Evolutionary conservation across 1,140 invertebrate species (phyloP).

Genomic region (Mizuhopecten yessoensis): DNA sequence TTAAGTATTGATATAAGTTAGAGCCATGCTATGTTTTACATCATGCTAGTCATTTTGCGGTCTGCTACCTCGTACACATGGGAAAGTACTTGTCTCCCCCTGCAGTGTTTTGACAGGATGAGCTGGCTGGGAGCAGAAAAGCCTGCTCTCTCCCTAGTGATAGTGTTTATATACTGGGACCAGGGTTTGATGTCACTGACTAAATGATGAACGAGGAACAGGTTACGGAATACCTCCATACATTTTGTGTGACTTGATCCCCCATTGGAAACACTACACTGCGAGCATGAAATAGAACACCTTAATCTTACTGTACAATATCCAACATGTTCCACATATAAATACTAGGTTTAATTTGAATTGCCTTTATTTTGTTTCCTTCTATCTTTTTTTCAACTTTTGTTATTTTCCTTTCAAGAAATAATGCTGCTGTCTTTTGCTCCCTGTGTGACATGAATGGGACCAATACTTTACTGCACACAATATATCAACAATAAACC

Average conservation of each 20-base stretch:
- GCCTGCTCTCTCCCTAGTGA: not conserved
- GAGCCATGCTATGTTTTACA: not conserved
- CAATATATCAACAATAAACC: too few relatives aligned
- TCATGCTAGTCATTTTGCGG: not conserved
- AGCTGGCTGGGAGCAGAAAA: not conserved
- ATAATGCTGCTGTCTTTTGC: too few relatives aligned
- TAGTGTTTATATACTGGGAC: not conserved
- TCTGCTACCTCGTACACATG: slow-evolving; percentile 21
- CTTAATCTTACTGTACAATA: too few relatives aligned
- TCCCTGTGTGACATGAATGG: too few relatives aligned
- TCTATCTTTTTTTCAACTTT: too few relatives aligned
- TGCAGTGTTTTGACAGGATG: slow-evolving; percentile 20
- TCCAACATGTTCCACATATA: too few relatives aligned
- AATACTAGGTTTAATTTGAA: too few relatives aligned
- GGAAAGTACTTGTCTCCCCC: slow-evolving; percentile 36
- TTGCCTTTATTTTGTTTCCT: too few relatives aligned
- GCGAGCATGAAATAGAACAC: not conserved
- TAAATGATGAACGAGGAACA: not conserved
- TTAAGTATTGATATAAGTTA: too few relatives aligned
- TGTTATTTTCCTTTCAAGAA: too few relatives aligned
- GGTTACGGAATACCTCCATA: not conserved
- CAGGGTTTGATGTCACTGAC: not conserved
- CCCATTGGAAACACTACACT: not conserved
- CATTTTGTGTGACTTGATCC: not conserved
- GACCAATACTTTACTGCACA: too few relatives aligned